A percentile compares a stretch with the other conserved stretches of the same genome.
phyloP scores from a whole-genome alignment of 2,797 vertebrate genomes.

The Discoglossus pictus region DNA sequence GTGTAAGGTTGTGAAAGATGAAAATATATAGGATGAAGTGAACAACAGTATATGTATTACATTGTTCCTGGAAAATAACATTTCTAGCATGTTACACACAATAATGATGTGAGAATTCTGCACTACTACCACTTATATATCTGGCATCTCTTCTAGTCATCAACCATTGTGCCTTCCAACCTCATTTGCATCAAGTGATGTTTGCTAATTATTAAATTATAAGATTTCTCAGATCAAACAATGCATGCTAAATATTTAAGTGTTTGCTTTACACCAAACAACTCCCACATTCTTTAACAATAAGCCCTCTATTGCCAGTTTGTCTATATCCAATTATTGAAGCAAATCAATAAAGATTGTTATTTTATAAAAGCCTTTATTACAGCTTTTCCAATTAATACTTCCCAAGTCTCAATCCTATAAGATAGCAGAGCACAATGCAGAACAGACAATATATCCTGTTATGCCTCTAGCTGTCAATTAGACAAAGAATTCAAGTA shows the following conservation, averaged over 20 bases:
- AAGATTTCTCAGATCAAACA: slow-evolving; percentile 19
- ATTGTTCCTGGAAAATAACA: no score
- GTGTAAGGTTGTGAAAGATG: no score
- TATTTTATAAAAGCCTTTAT: slow-evolving; percentile 22
- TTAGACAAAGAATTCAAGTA: slow-evolving; percentile 67
- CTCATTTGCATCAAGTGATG: slow-evolving; percentile 23
- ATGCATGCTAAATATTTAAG: slow-evolving; percentile 30
- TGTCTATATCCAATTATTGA: slow-evolving; percentile 41
- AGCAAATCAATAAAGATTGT: slow-evolving; percentile 37
- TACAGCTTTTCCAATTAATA: slow-evolving; percentile 52
- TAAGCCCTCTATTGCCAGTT: slow-evolving; percentile 23
- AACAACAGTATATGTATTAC: no score
- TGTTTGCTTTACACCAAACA: slow-evolving; percentile 16
- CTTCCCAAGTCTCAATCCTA: slow-evolving; percentile 57
- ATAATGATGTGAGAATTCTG: no score
- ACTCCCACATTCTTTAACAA: slow-evolving; percentile 1
- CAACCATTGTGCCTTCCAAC: background rate
- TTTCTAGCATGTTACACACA: no score
- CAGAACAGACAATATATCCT: slow-evolving; percentile 59
- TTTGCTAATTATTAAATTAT: slow-evolving; percentile 44
- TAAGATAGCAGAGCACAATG: slow-evolving; percentile 61
- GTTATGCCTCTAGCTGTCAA: slow-evolving; percentile 61
- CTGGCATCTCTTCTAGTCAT: no score
- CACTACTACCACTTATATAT: no score
- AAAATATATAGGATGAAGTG: no score